Conservation (phyloP, 1,140 invertebrate genomes). For the Macrocentrus cingulum region DNA sequence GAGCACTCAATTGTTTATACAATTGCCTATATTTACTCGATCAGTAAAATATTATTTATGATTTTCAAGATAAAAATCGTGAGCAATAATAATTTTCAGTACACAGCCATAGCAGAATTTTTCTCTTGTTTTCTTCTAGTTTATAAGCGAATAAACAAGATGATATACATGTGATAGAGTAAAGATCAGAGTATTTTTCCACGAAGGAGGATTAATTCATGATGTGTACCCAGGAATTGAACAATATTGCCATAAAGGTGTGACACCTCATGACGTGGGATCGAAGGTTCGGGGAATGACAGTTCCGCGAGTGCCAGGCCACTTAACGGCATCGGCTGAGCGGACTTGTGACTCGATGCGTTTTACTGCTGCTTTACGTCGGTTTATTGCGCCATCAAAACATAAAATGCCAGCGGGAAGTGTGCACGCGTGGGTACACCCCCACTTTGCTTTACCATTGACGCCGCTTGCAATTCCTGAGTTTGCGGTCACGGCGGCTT, state of each 20-base stretch:
- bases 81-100: too few relatives aligned
- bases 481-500: conserved; percentile 19
- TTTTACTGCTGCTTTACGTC: conserved; percentile 60
- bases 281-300: conserved; percentile 33
- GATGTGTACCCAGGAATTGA: not conserved
- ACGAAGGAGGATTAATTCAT: not conserved
- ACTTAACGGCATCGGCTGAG: conserved; percentile 50
- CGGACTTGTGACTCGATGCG: conserved; percentile 60
- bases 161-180: too few relatives aligned
- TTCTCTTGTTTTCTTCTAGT: too few relatives aligned
- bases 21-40: too few relatives aligned
- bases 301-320: conserved; percentile 36
- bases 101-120: too few relatives aligned
- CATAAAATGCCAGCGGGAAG: conserved; percentile 56
- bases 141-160: too few relatives aligned
- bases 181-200: too few relatives aligned
- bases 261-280: conserved; percentile 12
- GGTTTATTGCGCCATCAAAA: conserved; percentile 60
- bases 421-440: conserved; percentile 50
- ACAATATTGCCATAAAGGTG: not conserved
- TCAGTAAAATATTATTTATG: too few relatives aligned
- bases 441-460: conserved; percentile 47
- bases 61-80: too few relatives aligned
- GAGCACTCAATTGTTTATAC: too few relatives aligned
- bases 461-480: conserved; percentile 34